A percentile compares a stretch with the other conserved stretches of the same genome.
Conservation (phyloP, 2,113 vertebrate species). For the cattle (Bos taurus) region DNA sequence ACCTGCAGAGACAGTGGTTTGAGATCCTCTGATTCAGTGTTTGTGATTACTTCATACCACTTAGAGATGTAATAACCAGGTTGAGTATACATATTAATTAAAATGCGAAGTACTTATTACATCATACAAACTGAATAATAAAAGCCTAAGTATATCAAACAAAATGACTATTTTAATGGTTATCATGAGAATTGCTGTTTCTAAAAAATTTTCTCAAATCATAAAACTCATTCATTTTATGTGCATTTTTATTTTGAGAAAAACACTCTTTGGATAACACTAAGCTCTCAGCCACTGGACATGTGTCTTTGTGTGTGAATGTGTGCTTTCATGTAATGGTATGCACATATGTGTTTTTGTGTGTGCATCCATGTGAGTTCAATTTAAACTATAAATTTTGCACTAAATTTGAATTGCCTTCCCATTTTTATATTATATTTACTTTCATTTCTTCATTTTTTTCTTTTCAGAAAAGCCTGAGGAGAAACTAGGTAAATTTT, state of each 20-base stretch:
- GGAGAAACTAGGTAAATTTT: background rate
- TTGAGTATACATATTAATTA: background rate
- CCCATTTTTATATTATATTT: background rate
- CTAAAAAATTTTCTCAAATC: background rate
- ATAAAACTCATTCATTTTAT: background rate
- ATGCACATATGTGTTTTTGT: background rate
- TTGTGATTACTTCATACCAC: background rate
- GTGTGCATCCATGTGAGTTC: background rate
- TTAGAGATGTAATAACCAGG: background rate
- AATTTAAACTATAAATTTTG: background rate
- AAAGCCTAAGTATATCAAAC: background rate
- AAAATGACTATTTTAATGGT: background rate
- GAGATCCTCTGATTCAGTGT: background rate
- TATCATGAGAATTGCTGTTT: background rate
- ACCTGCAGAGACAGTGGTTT: background rate
- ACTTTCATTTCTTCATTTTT: background rate
- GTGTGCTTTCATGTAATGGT: background rate
- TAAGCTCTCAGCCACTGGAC: background rate
- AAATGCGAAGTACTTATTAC: background rate
- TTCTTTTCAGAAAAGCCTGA: background rate
- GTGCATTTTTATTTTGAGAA: background rate
- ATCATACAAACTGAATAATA: background rate
- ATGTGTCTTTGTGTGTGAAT: background rate
- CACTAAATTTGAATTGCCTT: background rate
- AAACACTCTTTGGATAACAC: background rate